Conservation (phyloP, 2,113 vertebrate species). For the Aphyosemion australe region DNA sequence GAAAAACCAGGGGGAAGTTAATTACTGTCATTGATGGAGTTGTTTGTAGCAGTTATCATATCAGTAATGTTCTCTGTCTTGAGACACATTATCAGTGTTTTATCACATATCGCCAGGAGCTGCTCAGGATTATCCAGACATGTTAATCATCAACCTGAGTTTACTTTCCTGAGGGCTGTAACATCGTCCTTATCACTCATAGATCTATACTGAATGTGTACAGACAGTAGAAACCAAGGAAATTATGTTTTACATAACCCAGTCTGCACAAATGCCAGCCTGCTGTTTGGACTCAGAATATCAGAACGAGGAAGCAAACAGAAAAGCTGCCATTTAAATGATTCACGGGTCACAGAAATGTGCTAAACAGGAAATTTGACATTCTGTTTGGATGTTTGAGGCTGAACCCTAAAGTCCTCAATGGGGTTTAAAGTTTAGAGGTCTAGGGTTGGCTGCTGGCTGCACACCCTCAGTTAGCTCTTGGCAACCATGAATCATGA, state of each 20-base stretch:
- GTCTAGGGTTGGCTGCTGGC: constrained; percentile 20
- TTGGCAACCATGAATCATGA: constrained; percentile 46
- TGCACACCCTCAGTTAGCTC: constrained; percentile 25
- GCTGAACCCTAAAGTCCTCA: constrained; percentile 6
- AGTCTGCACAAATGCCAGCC: no score
- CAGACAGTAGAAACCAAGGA: constrained; percentile 1
- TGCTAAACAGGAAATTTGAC: constrained; percentile 3
- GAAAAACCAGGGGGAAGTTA: background rate
- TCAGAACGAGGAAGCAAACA: constrained; percentile 3
- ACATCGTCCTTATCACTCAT: constrained; percentile 16
- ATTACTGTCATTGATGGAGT: constrained; percentile 12
- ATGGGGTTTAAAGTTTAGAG: no score
- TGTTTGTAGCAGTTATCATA: constrained; percentile 34
- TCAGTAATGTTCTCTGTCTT: constrained; percentile 29
- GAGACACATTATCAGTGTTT: constrained; percentile 37
- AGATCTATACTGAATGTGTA: background rate
- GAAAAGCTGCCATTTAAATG: constrained; percentile 58
- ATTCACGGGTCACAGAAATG: constrained; percentile 16
- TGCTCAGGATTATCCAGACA: constrained; percentile 1
- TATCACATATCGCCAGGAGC: constrained; percentile 36
- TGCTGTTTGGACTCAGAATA: no score
- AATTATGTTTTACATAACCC: no score
- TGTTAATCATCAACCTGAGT: constrained; percentile 59
- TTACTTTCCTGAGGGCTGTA: constrained; percentile 27
- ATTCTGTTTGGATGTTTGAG: constrained; percentile 26